phyloP scores from a whole-genome alignment of 2,797 vertebrate species.

The Calcarius lapponicus region DNA sequence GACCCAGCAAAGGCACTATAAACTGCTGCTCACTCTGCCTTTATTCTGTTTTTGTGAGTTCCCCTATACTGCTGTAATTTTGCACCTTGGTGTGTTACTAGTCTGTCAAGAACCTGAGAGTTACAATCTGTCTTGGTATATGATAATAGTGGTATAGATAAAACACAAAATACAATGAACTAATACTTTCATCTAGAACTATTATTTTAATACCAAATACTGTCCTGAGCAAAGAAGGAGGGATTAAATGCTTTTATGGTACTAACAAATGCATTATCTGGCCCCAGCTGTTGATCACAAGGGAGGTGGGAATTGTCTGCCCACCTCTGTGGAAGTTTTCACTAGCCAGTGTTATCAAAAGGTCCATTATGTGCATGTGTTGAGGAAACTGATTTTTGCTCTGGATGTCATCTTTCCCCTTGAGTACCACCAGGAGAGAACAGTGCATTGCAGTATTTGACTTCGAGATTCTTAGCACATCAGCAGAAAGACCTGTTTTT shows the following conservation, averaged over 20 bases:
- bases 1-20: not conserved
- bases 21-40: not conserved
- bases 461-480: not conserved
- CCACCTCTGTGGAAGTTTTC: not conserved
- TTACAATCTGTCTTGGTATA: accelerated
- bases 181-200: not conserved
- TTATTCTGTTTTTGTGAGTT: not conserved
- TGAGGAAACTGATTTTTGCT: not conserved
- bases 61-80: not conserved
- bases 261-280: not conserved
- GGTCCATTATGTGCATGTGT: not conserved
- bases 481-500: not conserved
- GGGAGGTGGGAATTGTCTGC: not conserved
- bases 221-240: not conserved
- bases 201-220: not conserved
- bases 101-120: not conserved
- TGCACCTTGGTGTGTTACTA: not conserved
- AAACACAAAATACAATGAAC: not conserved
- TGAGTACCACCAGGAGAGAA: not conserved
- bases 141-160: not conserved
- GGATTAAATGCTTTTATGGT: not conserved
- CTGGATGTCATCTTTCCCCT: not conserved
- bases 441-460: not conserved
- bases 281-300: not conserved
- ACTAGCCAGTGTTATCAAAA: not conserved